These are phyloP conservation scores for Hipparchia semele DNA, from an alignment of 2,888 invertebrate genomes.

Conservation along the genomic window DNA sequence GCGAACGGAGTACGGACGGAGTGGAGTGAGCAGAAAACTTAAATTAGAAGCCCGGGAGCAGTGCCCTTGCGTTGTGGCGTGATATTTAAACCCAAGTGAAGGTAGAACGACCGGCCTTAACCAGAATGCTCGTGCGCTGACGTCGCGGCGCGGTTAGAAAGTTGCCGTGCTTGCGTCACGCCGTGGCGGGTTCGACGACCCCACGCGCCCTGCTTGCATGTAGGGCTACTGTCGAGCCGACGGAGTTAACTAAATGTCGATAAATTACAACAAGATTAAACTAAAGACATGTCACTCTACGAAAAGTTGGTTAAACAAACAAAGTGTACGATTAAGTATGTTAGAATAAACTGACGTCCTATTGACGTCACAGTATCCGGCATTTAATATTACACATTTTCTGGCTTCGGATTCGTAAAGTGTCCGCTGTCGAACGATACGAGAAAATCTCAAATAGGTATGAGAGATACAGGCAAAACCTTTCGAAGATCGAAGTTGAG, in stretches of 20 bases:
- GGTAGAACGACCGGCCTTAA: slow-evolving; percentile 68
- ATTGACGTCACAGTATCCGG: no score
- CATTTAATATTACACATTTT: no score
- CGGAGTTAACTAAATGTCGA: background rate
- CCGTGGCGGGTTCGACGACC: slow-evolving; percentile 64
- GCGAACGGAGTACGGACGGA: background rate
- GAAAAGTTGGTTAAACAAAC: background rate
- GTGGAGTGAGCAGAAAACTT: slow-evolving; percentile 15
- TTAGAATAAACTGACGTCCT: no score
- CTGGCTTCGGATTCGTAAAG: no score
- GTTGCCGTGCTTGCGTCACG: slow-evolving; percentile 79
- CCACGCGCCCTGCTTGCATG: slow-evolving; percentile 46
- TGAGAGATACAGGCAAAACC: no score
- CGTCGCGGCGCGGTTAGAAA: slow-evolving; percentile 77
- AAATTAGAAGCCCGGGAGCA: slow-evolving; percentile 26
- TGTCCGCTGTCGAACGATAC: no score
- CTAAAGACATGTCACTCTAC: background rate
- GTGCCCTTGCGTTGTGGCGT: slow-evolving; percentile 35
- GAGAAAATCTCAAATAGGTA: no score
- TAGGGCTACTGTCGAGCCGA: slow-evolving; percentile 37
- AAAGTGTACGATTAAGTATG: no score
- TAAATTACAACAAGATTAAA: background rate
- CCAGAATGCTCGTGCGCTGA: slow-evolving; percentile 69
- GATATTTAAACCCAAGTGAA: slow-evolving; percentile 49
- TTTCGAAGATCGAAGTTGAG: no score